Conservation (phyloP, 2,888 invertebrate species). For the Rhagonycha fulva region DNA sequence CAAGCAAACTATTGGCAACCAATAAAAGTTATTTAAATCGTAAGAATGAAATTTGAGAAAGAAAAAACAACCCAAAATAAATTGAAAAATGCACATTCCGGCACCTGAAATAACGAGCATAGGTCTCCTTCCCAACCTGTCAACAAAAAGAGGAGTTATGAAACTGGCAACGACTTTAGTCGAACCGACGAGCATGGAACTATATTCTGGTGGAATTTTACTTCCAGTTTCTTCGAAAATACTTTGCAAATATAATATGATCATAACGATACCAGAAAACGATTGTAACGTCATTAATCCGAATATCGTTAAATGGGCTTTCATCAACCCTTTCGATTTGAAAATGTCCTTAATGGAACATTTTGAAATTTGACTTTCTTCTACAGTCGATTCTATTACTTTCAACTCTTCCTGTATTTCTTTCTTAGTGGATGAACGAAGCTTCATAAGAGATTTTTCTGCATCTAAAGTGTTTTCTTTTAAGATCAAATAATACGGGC, state of each 20-base stretch:
- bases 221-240: slow-evolving; percentile 72
- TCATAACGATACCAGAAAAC: slow-evolving; percentile 78
- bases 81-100: slow-evolving; percentile 67
- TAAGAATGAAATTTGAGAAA: slow-evolving; percentile 61
- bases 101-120: slow-evolving; percentile 71
- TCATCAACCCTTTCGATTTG: slow-evolving; percentile 69
- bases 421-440: slow-evolving; percentile 65
- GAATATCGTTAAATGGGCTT: slow-evolving; percentile 39
- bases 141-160: slow-evolving; percentile 74
- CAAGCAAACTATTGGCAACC: slow-evolving; percentile 72
- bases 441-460: slow-evolving; percentile 62
- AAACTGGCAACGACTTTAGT: slow-evolving; percentile 75
- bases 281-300: slow-evolving; percentile 70
- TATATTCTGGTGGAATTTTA: slow-evolving; percentile 61
- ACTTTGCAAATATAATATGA: slow-evolving; percentile 75
- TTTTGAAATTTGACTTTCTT: slow-evolving; percentile 49
- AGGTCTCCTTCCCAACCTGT: slow-evolving; percentile 71
- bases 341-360: slow-evolving; percentile 49
- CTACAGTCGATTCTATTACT: slow-evolving; percentile 60
- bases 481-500: slow-evolving; percentile 71
- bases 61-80: slow-evolving; percentile 63
- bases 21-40: slow-evolving; percentile 58
- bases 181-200: slow-evolving; percentile 73
- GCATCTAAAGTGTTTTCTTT: slow-evolving; percentile 61
- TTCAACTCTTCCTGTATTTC: slow-evolving; percentile 69